A percentile compares a stretch with the other conserved stretches of the same genome.
Evolutionary conservation across 92 coral and sea anemone genomes (phyloP).

Genomic region (Zoanthus gigantus): DNA sequence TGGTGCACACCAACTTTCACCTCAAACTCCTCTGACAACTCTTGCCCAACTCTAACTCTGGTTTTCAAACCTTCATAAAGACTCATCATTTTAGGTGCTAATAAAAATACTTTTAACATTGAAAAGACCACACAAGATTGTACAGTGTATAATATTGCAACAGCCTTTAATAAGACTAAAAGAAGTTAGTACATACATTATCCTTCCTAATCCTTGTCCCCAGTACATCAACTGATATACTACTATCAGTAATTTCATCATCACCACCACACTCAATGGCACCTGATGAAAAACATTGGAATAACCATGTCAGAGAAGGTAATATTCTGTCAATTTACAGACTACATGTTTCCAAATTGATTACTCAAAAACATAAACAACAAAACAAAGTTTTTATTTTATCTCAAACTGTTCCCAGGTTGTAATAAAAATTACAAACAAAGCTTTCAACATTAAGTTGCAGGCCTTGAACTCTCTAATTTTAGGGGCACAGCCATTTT

Average conservation of each 20-base stretch:
- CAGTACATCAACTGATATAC: conserved; percentile 57
- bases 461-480: too few species aligned
- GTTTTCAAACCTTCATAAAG: too few species aligned
- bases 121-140: background rate
- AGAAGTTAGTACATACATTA: conserved; percentile 49
- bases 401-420: too few species aligned
- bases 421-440: too few species aligned
- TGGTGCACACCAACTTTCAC: too few species aligned
- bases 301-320: background rate
- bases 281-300: conserved; percentile 64
- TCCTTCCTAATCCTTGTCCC: conserved; percentile 60
- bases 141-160: background rate
- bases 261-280: conserved; percentile 74
- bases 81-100: too few species aligned
- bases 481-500: too few species aligned
- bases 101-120: too few species aligned
- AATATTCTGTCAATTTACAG: background rate
- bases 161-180: too few species aligned
- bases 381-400: background rate
- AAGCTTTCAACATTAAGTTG: too few species aligned
- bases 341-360: background rate
- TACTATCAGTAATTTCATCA: conserved; percentile 47
- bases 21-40: too few species aligned
- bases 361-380: background rate
- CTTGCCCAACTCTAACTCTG: too few species aligned